Evolutionary conservation across 1,140 invertebrate species (phyloP).

Genomic region (Pararge aegeria): DNA sequence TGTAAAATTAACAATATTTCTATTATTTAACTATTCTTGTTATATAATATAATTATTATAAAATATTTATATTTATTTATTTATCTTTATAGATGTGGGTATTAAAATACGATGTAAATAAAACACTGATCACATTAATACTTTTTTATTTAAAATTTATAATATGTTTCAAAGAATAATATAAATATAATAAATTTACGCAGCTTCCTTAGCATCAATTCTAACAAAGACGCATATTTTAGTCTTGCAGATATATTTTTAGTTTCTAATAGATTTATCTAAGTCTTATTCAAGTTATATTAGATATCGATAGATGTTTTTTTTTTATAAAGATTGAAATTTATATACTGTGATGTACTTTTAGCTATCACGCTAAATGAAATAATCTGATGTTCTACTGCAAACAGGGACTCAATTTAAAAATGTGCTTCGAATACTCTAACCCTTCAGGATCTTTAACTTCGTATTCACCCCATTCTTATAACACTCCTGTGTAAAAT

Average conservation of each 20-base stretch:
- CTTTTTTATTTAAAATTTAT: constrained; percentile 78
- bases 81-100: no score
- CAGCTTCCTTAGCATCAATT: constrained; percentile 63
- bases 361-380: neutral
- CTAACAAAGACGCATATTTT: constrained; percentile 50
- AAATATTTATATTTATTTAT: no score
- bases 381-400: neutral
- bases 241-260: constrained; percentile 50
- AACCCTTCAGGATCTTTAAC: no score
- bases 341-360: constrained; percentile 41
- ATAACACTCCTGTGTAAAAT: no score
- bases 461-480: no score
- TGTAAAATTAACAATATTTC: no score
- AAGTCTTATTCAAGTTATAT: constrained; percentile 31
- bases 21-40: no score
- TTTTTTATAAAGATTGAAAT: constrained; percentile 43
- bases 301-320: constrained; percentile 36
- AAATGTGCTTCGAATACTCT: no score
- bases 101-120: no score
- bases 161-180: constrained; percentile 79
- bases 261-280: constrained; percentile 47
- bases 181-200: constrained; percentile 74
- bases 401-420: no score
- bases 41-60: no score
- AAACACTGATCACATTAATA: constrained; percentile 62